Base-by-base conservation (phyloP, 1,140 invertebrate genomes). In the Bombus polaris region DNA sequence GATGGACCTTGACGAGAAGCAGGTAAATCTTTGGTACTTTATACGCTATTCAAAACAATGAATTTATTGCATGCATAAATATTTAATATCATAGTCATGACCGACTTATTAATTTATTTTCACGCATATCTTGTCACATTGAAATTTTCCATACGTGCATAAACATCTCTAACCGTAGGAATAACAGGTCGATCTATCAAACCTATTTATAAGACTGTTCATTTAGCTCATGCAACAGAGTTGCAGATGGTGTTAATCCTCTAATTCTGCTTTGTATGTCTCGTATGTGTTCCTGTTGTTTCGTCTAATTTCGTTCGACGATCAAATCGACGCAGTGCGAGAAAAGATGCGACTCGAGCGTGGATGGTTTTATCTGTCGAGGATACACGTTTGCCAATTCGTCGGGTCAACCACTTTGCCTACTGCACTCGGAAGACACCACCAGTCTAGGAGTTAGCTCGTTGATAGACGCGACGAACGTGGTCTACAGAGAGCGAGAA, bases 361-460 rank as follows among this genome's bases (percentile, higher is more conserved):
- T 94, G 72, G 92, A 94, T 44, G 94, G 94, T 39, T 96, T 96
- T 89, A 89, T 93, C 57, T 96, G 96, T 74, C 93, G 96, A 57
- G 95, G 92, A 65, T 96, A 94, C 78, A 95, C 95, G 3, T 70
- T 93, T 9, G 94, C 93, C 73, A 89, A 92, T 66, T 88, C 81
- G 35, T 71, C 66, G 32, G 74, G 74, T 1, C 87, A 81, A 53
- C 68, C 91, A 37, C 88, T 93, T 75, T 96, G 95, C 80, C 84
- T 93, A 9, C 87, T 96, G 12, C 95, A 96, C 66, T 93, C 95
- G 15, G 95, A 96, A 73, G 95, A 95, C 74, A 94, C 94, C 22
- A 90, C 92, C 15, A 94, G 94, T 59, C 91, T 93, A 6, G 95
- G 95, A 37, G 92, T 94, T 18, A 94, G 94, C 68, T 91, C 94